phyloP scores from a whole-genome alignment of 2,113 vertebrate species.

The Plecturocebus donacophilus region DNA sequence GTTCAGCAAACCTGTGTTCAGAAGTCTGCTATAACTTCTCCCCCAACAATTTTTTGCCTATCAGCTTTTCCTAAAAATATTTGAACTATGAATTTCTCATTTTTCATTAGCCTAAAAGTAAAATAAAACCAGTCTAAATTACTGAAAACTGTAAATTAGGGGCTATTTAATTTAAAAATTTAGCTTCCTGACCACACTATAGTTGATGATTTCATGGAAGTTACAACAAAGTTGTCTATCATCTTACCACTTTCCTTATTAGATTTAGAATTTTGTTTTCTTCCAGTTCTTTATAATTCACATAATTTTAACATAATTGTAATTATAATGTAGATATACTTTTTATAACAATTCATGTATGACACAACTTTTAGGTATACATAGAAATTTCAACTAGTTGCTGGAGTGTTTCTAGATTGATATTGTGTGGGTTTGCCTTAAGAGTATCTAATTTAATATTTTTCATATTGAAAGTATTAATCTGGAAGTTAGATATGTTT shows the following conservation, averaged over 20 bases:
- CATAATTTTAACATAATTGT: not conserved
- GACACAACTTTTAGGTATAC: not conserved
- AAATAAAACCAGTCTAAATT: conserved; percentile 10
- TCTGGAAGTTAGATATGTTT: not conserved
- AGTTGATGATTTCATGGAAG: not conserved
- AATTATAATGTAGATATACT: not conserved
- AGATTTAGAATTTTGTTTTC: conserved; percentile 22
- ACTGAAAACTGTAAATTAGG: not conserved
- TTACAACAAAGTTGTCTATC: not conserved
- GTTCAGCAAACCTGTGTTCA: conserved; percentile 21
- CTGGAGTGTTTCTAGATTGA: not conserved
- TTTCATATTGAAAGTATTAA: not conserved
- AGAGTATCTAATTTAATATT: not conserved
- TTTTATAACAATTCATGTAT: not conserved
- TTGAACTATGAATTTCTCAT: conserved; percentile 25
- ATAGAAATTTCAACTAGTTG: not conserved
- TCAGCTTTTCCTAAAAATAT: conserved; percentile 39
- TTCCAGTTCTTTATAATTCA: conserved; percentile 7
- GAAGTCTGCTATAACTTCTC: conserved; percentile 11
- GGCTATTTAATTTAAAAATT: not conserved
- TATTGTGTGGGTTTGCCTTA: not conserved
- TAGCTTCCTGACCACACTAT: not conserved
- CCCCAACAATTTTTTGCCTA: not conserved
- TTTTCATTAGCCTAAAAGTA: conserved; percentile 17
- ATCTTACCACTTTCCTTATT: not conserved